Evolutionary conservation across 2,113 vertebrate species (phyloP).

Genomic region (Callopanchax toddi): DNA sequence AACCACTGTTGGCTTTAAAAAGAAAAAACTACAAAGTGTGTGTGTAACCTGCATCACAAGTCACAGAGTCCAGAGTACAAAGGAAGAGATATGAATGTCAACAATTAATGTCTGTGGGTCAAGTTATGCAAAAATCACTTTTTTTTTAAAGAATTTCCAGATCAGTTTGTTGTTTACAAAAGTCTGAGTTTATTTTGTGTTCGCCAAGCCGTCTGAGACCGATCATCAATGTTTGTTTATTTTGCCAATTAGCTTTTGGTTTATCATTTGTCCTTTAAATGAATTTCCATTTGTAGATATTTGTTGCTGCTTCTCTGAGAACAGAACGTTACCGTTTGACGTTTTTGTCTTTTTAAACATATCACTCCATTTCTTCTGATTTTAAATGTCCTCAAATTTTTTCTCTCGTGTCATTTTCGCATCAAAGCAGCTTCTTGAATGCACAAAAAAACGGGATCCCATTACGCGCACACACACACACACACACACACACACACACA

Average conservation of each 20-base stretch:
- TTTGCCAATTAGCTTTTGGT: constrained; percentile 51
- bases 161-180: constrained; percentile 65
- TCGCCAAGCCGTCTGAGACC: constrained; percentile 37
- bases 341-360: constrained; percentile 26
- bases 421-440: constrained; percentile 24
- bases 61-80: constrained; percentile 48
- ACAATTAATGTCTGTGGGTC: constrained; percentile 67
- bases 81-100: constrained; percentile 75
- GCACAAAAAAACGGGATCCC: constrained; percentile 55
- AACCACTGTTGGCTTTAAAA: constrained; percentile 83
- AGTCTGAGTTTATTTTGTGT: constrained; percentile 50
- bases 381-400: neutral
- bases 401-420: neutral
- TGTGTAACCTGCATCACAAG: constrained; percentile 61
- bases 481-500: neutral
- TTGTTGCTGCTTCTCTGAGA: constrained; percentile 32
- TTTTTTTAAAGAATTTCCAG: constrained; percentile 19
- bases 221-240: constrained; percentile 5
- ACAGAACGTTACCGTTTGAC: constrained; percentile 34
- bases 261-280: constrained; percentile 14
- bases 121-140: constrained; percentile 78
- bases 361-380: constrained; percentile 25
- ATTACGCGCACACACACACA: neutral
- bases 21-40: constrained; percentile 49
- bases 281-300: constrained; percentile 3